Conservation (phyloP, 2,797 vertebrate species). For the Semotilus atromaculatus region DNA sequence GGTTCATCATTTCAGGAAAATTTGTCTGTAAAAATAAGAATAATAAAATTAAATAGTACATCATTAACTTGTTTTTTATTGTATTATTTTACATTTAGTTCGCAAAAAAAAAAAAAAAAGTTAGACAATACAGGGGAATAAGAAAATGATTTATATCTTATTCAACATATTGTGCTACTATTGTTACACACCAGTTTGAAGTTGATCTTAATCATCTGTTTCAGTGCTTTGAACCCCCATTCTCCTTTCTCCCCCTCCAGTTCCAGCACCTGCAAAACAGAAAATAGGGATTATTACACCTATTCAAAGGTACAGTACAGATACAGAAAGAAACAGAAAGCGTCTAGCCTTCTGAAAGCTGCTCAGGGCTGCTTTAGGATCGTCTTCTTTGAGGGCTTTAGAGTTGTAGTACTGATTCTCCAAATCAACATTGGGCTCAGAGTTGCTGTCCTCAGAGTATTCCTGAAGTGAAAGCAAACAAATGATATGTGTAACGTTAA, state of each 20-base stretch:
- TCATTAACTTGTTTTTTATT: too few relatives aligned
- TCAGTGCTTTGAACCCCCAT: constrained; percentile 99
- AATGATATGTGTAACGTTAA: not conserved
- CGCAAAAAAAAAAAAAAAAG: not conserved
- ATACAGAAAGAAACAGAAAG: not conserved
- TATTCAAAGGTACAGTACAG: not conserved
- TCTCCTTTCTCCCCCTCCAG: constrained; percentile 99
- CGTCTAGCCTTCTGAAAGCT: constrained; percentile 90
- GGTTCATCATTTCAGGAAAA: constrained; percentile 99
- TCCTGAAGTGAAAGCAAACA: constrained; percentile 73
- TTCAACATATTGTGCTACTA: too few relatives aligned
- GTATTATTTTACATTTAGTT: not conserved
- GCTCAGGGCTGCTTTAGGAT: constrained; percentile 90
- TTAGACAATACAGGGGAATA: not conserved
- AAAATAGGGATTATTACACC: not conserved
- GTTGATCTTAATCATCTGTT: constrained; percentile 99
- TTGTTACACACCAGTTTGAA: constrained; percentile 92
- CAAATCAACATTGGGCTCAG: constrained; percentile 92
- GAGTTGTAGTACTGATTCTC: constrained; percentile 97
- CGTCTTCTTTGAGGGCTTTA: constrained; percentile 93
- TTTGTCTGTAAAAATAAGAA: constrained; percentile 84
- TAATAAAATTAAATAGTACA: not conserved
- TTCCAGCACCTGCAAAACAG: constrained; percentile 87
- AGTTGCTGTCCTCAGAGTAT: constrained; percentile 94
- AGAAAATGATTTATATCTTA: not conserved